Evolutionary conservation across 2,888 invertebrate species (phyloP).

Genomic region (Neelides folsomi): DNA sequence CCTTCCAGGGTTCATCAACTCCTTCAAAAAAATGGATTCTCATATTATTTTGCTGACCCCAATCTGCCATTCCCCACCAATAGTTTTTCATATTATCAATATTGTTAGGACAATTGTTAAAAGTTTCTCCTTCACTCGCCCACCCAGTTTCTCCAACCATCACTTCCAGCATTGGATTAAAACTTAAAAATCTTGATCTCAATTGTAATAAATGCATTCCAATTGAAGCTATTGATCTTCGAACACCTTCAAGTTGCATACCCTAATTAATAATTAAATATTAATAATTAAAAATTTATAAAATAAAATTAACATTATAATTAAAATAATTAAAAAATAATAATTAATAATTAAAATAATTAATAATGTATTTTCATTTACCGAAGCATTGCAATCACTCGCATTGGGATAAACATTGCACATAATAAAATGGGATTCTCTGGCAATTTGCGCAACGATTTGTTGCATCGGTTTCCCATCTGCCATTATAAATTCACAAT

Average conservation of each 20-base stretch:
- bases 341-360: too few relatives aligned
- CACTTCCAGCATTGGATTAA: conserved; percentile 26
- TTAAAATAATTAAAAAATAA: too few relatives aligned
- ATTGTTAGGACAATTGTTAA: conserved; percentile 23
- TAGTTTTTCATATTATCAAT: conserved; percentile 18
- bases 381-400: too few relatives aligned
- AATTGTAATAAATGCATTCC: too few relatives aligned
- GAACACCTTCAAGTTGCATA: too few relatives aligned
- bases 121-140: conserved; percentile 24
- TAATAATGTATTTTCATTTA: too few relatives aligned
- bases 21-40: conserved; percentile 32
- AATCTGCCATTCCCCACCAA: conserved; percentile 23
- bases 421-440: conserved; percentile 29
- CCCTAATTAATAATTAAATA: too few relatives aligned
- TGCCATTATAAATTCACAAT: conserved; percentile 12
- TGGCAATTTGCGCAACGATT: conserved; percentile 20
- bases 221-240: too few relatives aligned
- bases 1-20: conserved; percentile 32
- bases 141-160: conserved; percentile 32
- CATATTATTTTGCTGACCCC: conserved; percentile 14
- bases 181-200: conserved; percentile 11
- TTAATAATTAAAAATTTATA: too few relatives aligned
- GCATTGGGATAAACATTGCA: conserved; percentile 28
- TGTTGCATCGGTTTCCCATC: conserved; percentile 19
- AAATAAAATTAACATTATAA: too few relatives aligned